phyloP scores from a whole-genome alignment of 2,797 vertebrate genomes.

The Enteromius radiatus region DNA sequence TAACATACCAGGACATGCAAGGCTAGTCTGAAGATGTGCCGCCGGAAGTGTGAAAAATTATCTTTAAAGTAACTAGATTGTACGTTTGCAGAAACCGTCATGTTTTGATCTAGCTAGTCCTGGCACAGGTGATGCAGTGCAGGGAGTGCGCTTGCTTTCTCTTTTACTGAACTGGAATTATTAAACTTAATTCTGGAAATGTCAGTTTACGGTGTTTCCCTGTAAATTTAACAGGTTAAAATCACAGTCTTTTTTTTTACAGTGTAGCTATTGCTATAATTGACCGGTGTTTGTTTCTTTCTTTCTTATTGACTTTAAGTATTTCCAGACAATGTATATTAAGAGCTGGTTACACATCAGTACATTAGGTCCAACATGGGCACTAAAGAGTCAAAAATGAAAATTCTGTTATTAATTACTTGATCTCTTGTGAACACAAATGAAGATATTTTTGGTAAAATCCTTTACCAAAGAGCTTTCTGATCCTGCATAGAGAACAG shows the following conservation, averaged over 20 bases:
- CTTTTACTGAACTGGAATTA: background rate
- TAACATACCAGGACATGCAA: constrained; percentile 32
- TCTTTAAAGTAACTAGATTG: constrained; percentile 16
- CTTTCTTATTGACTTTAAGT: background rate
- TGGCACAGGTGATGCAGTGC: background rate
- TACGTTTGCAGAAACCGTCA: background rate
- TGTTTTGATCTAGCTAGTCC: background rate
- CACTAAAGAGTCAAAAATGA: background rate
- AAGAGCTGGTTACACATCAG: background rate
- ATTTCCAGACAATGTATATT: background rate
- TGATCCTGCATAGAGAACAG: background rate
- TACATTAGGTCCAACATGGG: background rate
- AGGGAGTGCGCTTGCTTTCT: background rate
- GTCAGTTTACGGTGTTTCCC: no score
- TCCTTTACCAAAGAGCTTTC: background rate
- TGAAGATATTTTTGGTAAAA: background rate
- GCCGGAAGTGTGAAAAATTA: constrained; percentile 23
- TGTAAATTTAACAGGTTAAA: no score
- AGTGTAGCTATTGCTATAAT: background rate
- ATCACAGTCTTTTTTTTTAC: no score
- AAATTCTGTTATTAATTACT: background rate
- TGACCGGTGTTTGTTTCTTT: background rate
- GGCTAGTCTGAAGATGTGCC: constrained; percentile 29
- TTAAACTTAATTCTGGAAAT: no score
- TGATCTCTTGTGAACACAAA: background rate